These are phyloP conservation scores for Rhincodon typus DNA, from an alignment of 2,797 vertebrate genomes.

Conservation along the genomic window DNA sequence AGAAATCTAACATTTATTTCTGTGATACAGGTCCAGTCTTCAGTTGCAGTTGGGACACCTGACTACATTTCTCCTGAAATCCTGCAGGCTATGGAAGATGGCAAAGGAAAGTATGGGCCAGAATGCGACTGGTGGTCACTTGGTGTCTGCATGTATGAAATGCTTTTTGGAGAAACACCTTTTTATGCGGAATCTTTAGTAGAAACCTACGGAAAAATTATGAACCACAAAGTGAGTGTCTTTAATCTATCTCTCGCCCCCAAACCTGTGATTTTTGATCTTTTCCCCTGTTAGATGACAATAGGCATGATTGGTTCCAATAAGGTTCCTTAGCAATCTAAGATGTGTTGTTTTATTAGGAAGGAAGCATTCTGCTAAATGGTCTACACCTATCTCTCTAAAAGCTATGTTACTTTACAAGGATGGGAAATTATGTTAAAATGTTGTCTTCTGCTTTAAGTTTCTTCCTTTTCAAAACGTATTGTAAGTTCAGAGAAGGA, in stretches of 20 bases:
- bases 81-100: slow-evolving; percentile 98
- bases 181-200: slow-evolving; percentile 98
- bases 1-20: background rate
- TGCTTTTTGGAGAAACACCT: slow-evolving; percentile 97
- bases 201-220: slow-evolving; percentile 98
- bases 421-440: background rate
- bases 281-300: background rate
- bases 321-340: background rate
- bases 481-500: background rate
- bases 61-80: slow-evolving; percentile 99
- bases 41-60: slow-evolving; percentile 93
- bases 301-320: background rate
- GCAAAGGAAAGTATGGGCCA: slow-evolving; percentile 94
- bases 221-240: slow-evolving; percentile 95
- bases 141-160: slow-evolving; percentile 99
- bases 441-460: background rate
- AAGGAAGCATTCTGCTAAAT: background rate
- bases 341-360: background rate
- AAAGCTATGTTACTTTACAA: background rate
- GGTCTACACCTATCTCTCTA: background rate
- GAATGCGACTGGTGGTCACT: slow-evolving; percentile 99
- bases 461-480: background rate
- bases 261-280: background rate
- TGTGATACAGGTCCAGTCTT: slow-evolving; percentile 81
- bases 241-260: background rate